Evolutionary conservation across 2,113 vertebrate species (phyloP), one percentile per base, ranked within the genome.

Genomic region (Tachycineta bicolor): DNA sequence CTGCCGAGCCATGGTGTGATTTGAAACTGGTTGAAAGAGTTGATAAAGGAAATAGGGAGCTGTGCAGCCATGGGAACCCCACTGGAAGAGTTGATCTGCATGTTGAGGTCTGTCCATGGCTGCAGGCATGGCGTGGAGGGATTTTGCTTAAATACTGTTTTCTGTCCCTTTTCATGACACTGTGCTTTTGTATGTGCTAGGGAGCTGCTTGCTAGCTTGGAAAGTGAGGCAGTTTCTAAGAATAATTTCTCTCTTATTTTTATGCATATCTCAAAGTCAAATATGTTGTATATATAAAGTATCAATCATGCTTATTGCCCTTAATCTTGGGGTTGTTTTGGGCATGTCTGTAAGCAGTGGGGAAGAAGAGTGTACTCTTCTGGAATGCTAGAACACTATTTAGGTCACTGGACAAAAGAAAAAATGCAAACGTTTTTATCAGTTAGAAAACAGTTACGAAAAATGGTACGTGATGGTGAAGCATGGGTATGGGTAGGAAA

Each of bases 91-190:
- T 39, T 29, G 29, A 39, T 56, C 12, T 83, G 8, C 13, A 1
- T 13, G 22, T 33, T 6, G 44, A 47, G 34, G 3, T 52, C 18
- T 82, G 21, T 9, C 25, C 14, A 1, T 37, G 19, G 15, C 17
- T 52, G 56, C 23, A 67, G 52, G 8, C 11, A 2, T 28, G 39
- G 23, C 0, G 0, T 46, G 11, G 17, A 60, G 29, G 31, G 43
- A 25, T 67, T 88, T 82, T 55, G 26, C 12, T 75, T n/a, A 41
- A 70, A 37, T 28, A 10, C 3, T 60, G 12, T 4, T 46, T 60
- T 37, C 25, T 70, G 23, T 74, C 6, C 6, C 6, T 37, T 22
- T 49, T 60, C 37, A n/a, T 44, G 74, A 28, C 15, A 8, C 62
- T 1, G 1, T 26, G 17, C 19, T 56, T 81, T 83, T 59, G 37